phyloP scores from a whole-genome alignment of 2,888 invertebrate species.

The Cyaniris semiargus region DNA sequence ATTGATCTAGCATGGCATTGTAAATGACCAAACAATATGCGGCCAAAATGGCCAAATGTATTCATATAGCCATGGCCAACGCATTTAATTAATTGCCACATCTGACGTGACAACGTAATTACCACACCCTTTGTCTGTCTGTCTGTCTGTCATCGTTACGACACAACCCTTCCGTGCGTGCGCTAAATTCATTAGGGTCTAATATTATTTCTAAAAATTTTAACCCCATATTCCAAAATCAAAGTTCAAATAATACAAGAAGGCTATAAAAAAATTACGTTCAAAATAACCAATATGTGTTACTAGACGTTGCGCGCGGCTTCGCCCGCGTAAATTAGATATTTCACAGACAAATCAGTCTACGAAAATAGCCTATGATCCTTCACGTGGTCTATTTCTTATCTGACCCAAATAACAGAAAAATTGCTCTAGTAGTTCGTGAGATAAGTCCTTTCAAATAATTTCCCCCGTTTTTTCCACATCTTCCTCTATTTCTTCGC shows the following conservation, averaged over 20 bases:
- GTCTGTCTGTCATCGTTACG: slow-evolving; percentile 54
- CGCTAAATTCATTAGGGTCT: slow-evolving; percentile 37
- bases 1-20: neutral
- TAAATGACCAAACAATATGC: slow-evolving; percentile 13
- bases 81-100: slow-evolving; percentile 42
- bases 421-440: too few relatives aligned
- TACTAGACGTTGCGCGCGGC: too few relatives aligned
- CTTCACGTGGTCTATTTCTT: too few relatives aligned
- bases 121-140: slow-evolving; percentile 51
- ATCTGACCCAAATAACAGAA: too few relatives aligned
- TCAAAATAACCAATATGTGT: too few relatives aligned
- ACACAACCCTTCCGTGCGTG: slow-evolving; percentile 43
- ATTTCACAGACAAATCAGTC: too few relatives aligned
- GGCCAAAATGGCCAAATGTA: slow-evolving; percentile 20
- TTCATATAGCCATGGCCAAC: slow-evolving; percentile 30
- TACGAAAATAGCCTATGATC: too few relatives aligned
- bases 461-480: too few relatives aligned
- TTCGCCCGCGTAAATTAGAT: too few relatives aligned
- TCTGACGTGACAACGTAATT: slow-evolving; percentile 51
- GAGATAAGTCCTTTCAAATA: too few relatives aligned
- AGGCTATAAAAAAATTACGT: too few relatives aligned
- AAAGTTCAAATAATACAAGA: neutral
- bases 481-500: too few relatives aligned
- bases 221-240: slow-evolving; percentile 1
- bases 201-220: slow-evolving; percentile 25